Base-by-base conservation (phyloP, 2,113 vertebrate species). In the Paramisgurnus dabryanus region DNA sequence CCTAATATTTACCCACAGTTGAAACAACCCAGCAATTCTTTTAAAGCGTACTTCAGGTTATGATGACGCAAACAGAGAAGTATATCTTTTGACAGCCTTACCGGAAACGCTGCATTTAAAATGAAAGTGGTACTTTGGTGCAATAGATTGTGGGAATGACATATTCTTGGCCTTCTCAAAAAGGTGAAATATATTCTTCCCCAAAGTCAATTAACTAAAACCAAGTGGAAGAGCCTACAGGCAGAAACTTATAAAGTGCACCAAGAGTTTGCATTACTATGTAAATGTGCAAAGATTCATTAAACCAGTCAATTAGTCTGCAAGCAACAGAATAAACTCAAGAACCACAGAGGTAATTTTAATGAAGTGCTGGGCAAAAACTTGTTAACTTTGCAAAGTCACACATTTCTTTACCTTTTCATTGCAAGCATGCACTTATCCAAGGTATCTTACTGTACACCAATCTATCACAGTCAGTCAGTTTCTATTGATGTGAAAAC, bases 151-250 rank as follows among this genome's bases (percentile, higher is more conserved):
- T 89, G 87, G 71, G 87, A 90, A 90, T 82, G 47, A 7, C 18
- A 13, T 1, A 49, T 49, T 13, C 18, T 12, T 45, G 17, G 72
- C 83, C 41, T 83, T 92, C 87, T 85, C 86, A 86, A 69, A 81
- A 65, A 63, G 27, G 50, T 61, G 75, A 45, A 79, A 86, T 86
- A 67, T 80, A 79, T 64, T 17, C 57, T 69, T 89, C 70, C 79
- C 57, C 82, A 83, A 86, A 86, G 84, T 86, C 86, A 91, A 91
- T 92, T 91, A 91, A 70, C 67, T 34, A 49, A 41, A 27, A 39
- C 76, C 73, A 84, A 79, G 83, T 86, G 84, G 40, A 65, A 50
- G 40, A 82, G 84, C 87, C 89, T 70, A 78, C 10, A 80, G 88
- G 90, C 87, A 86, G 57, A 78, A 75, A 57, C 85, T 74, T 83